Base-by-base conservation (phyloP, 1,140 invertebrate species). In the Magallana ariakensis region DNA sequence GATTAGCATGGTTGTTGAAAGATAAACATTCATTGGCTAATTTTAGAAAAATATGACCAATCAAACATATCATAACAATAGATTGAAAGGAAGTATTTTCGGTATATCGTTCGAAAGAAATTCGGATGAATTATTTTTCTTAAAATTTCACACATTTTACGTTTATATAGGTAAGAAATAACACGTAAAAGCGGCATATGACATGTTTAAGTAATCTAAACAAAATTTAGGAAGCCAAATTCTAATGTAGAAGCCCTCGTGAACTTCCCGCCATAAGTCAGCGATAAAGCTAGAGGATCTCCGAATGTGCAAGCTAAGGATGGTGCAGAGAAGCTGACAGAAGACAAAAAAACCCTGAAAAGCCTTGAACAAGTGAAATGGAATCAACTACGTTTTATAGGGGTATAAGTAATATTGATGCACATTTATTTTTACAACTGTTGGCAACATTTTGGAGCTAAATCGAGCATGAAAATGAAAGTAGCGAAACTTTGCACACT, bases 11-110 rank as follows among this genome's bases (percentile, higher is more conserved):
- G 33, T 46, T 46, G 2, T 46, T 46, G 33, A 55, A 9, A 55
- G 9, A n/a, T 82, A 54, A 4, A 82, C 19, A 22, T 75, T 75
- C 66, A 75, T 75, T 75, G 22, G 66, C 66, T 75, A 15, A 75
- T 13, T 22, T 22, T 33, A 75, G 66, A 75, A 33, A 26, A 26
- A 10, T 10, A 13, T 19, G 22, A 26, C 66, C 66, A 75, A 75
- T 75, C 66, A 75, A 75, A 33, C 13, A 11, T 26, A 33, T 26
- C 22, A 11, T 75, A 13, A 75, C 66, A 26, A 75, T 46, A 46
- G 33, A 2, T 26, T 26, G 26, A 26, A 13, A 75, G 66, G 66
- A 75, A 75, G 66, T 75, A 13, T 22, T 11, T 26, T 75, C 66
- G 11, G 9, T 75, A 75, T 13, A 26, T 75, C 66, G 15, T 75